Base-by-base conservation (phyloP, 2,888 invertebrate genomes). In the Tipula unca region DNA sequence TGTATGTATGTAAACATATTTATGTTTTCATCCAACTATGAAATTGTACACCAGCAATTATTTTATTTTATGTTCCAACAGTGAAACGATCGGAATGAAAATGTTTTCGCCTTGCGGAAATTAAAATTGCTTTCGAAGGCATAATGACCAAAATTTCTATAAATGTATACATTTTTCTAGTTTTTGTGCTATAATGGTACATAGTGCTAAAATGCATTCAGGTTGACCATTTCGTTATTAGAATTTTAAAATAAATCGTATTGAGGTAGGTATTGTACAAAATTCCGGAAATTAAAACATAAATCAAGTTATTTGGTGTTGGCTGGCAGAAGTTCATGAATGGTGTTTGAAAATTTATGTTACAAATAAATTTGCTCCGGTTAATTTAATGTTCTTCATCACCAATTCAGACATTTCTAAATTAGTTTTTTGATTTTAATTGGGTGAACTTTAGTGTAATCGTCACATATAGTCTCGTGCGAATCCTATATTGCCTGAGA, bases 201-300 rank as follows among this genome's bases (percentile, higher is more conserved):
- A 10, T 69, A 48, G 17, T 17, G 1, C 32, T n/a, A n/a, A n/a
- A 2, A 6, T 32, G 4, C 6, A 32, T 32, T 32, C 5, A 32
- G 32, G 32, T 32, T 6, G 32, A 1, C 3, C 6, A 6, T 32
- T 32, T 32, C 5, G 32, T 32, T 32, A 6, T 32, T 32, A n/a
- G n/a, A n/a, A n/a, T 32, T 32, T 32, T 32, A n/a, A n/a, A n/a
- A n/a, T 32, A 32, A 32, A 6, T 32, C 32, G 32, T 69, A 10
- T 69, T 48, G 48, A 48, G 69, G 69, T 69, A 25, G 25, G 69
- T 10, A 54, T 39, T 3, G 10, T 10, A 69, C 25, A 25, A 69
- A 69, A 69, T 25, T 69, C 69, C 69, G 69, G 69, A 69, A 69
- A 69, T 69, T 69, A 69, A 69, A 69, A 69, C 69, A 69, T 69